phyloP scores from a whole-genome alignment of 2,113 vertebrate species.

The Takifugu flavidus region DNA sequence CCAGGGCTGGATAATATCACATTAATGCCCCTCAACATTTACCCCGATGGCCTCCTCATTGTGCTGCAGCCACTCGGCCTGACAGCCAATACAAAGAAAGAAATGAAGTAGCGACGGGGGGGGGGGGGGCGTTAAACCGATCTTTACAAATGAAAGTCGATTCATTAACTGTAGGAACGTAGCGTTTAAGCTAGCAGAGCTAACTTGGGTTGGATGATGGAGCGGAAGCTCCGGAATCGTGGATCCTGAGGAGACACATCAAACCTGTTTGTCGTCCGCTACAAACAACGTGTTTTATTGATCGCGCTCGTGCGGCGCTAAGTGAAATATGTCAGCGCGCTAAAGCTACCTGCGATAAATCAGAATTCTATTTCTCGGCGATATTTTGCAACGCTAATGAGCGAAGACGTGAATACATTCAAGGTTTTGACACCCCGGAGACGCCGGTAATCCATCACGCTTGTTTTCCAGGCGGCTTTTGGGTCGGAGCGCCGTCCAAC shows the following conservation, averaged over 20 bases:
- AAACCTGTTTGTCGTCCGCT: slow-evolving; percentile 7
- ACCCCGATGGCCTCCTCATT: slow-evolving; percentile 31
- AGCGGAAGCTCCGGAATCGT: too few relatives aligned
- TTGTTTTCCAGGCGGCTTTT: background rate
- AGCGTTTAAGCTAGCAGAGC: too few relatives aligned
- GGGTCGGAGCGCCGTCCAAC: slow-evolving; percentile 2
- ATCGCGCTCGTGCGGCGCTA: slow-evolving; percentile 12
- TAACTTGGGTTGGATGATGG: background rate
- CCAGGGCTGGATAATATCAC: slow-evolving; percentile 41
- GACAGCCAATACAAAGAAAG: slow-evolving; percentile 37
- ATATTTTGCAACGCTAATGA: background rate
- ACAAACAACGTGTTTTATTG: slow-evolving; percentile 10
- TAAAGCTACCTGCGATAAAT: slow-evolving; percentile 7
- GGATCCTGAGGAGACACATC: background rate
- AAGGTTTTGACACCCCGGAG: slow-evolving; percentile 6
- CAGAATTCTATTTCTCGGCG: slow-evolving; percentile 10
- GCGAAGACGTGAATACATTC: background rate
- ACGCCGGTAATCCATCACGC: slow-evolving; percentile 5
- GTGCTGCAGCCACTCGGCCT: slow-evolving; percentile 34
- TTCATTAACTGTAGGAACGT: background rate
- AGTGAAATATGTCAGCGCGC: slow-evolving; percentile 1
- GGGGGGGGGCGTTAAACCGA: background rate
- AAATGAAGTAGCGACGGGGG: background rate
- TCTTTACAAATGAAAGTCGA: background rate
- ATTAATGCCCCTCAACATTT: slow-evolving; percentile 53